Percentiles rank a stretch among this genome's conserved stretches.
phyloP scores from a whole-genome alignment of 2,797 vertebrate species.

The Tenualosa thibaudeaui region DNA sequence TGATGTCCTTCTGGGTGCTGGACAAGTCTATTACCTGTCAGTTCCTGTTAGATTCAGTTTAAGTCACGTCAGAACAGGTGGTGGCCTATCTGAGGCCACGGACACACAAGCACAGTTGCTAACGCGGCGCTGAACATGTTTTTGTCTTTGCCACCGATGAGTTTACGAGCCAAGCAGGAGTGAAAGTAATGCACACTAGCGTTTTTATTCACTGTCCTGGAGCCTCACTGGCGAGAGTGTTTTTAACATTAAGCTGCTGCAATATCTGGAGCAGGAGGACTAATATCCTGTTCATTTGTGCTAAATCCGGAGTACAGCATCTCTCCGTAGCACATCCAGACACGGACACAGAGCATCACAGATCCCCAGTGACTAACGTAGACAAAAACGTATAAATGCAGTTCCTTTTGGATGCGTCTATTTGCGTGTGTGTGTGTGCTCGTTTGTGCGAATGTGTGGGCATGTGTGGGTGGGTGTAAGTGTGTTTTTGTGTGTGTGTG shows the following conservation, averaged over 20 bases:
- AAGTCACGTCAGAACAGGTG: neutral
- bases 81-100: neutral
- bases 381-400: neutral
- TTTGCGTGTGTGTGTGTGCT: too few relatives aligned
- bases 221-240: neutral
- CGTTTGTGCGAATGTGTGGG: too few relatives aligned
- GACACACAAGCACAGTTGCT: neutral
- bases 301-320: neutral
- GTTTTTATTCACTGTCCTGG: neutral
- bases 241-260: neutral
- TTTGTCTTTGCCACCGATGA: neutral
- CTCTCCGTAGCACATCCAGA: neutral
- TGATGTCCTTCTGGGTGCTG: neutral
- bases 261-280: neutral
- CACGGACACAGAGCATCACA: neutral
- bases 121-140: neutral
- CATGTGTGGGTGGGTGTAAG: too few relatives aligned
- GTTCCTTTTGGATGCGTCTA: neutral
- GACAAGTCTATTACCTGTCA: neutral
- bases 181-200: neutral
- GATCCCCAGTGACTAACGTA: neutral
- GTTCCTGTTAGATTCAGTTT: neutral
- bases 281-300: conserved; percentile 5
- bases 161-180: neutral
- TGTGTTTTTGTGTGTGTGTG: too few relatives aligned